Evolutionary conservation across 2,888 invertebrate genomes (phyloP), one percentile per base, ranked within the genome.

Genomic region (Diadegma fenestrale): DNA sequence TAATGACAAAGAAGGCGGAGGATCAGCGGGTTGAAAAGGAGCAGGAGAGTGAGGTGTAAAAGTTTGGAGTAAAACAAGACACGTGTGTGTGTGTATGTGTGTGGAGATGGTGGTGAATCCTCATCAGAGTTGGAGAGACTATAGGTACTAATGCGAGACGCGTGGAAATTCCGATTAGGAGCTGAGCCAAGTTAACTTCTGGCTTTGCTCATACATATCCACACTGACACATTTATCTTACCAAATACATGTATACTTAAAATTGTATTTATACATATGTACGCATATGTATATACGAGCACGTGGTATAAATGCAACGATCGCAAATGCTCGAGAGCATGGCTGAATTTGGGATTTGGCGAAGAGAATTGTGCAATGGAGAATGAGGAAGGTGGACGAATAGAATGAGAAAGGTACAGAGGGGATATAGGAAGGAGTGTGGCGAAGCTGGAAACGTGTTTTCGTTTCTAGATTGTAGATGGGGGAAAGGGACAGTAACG

Each of bases 91-190:
- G 22, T 63, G 5, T 72, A 33, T 54, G 30, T 54, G 22, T 37
- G 77, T 63, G 37, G 66, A 82, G 64, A 82, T 68, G 66, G 43
- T n/a, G n/a, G 51, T 26, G 54, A 77, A 86, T 82, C 77, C 82
- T 64, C 69, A 58, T 58, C 58, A 72, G 72, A 73, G 26, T 66
- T 33, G 54, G 66, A 66, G 72, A 72, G 48, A 72, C 43, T 79
- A 37, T 41, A 72, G 51, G 26, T 58, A 61, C 82, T 68, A 63
- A 68, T 80, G 58, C 75, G 54, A 51, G 83, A 83, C 75, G 79
- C 61, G 73, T 79, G 82, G 83, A 86, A 86, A 83, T 86, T 86
- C 85, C 82, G 83, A 86, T 86, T 86, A 86, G 85, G 85, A 83
- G 80, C 73, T 68, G 77, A 86, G 85, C 85, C 85, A 86, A 86